These are phyloP conservation scores for Petrolisthes cinctipes DNA, from an alignment of 2,888 invertebrate species.

Conservation along the genomic window DNA sequence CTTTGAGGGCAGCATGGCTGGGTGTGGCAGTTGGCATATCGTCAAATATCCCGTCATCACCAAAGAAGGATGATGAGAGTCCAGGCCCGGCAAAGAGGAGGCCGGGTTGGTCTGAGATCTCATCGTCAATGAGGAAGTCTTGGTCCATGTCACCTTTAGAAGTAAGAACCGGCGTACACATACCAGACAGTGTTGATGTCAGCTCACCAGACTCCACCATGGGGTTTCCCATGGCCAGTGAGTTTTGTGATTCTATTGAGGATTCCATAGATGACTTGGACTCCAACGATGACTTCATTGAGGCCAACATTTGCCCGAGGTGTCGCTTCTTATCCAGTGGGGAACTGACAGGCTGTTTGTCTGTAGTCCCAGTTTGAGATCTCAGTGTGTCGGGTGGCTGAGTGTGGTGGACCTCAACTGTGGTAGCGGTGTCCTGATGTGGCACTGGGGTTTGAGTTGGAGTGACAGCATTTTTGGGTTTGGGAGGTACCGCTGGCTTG, in stretches of 20 bases:
- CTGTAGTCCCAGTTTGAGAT: background rate
- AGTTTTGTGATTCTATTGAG: conserved; percentile 39
- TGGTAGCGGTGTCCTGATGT: no score
- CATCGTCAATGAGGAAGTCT: conserved; percentile 87
- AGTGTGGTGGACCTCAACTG: background rate
- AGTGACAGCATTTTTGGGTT: conserved; percentile 5
- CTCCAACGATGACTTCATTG: conserved; percentile 29
- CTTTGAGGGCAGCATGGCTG: conserved; percentile 29
- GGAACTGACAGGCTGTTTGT: background rate
- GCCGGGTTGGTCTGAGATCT: conserved; percentile 91
- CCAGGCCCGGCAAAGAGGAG: conserved; percentile 75
- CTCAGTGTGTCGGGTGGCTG: background rate
- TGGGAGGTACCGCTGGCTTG: conserved; percentile 14
- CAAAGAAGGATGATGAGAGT: conserved; percentile 49
- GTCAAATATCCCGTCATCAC: conserved; percentile 37
- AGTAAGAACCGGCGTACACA: conserved; percentile 51
- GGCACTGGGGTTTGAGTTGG: background rate
- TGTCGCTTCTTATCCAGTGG: conserved; percentile 28
- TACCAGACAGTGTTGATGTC: conserved; percentile 51
- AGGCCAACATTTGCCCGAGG: background rate
- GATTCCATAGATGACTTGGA: conserved; percentile 33
- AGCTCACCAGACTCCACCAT: conserved; percentile 44
- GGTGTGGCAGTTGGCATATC: conserved; percentile 44
- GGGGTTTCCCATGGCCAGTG: background rate
- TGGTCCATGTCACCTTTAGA: conserved; percentile 60